These are phyloP conservation scores for Enteromius trimaculatus DNA, from an alignment of 2,797 vertebrate species.

Conservation along the genomic window DNA sequence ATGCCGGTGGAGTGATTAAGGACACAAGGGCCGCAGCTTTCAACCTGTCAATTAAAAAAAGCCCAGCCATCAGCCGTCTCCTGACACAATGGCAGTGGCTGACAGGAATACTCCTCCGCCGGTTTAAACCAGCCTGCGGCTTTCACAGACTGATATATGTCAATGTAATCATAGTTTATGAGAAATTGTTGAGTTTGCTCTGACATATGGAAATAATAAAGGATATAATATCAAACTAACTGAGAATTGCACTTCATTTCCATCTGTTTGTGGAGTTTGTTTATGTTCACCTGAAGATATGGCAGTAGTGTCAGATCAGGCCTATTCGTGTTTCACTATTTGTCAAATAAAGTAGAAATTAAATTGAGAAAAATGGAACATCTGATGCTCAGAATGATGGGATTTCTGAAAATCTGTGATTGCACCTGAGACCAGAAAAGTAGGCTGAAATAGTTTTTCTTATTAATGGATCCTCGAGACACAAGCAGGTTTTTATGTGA, in stretches of 20 bases:
- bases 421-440: constrained; percentile 4
- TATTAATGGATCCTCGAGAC: neutral
- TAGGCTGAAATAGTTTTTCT: neutral
- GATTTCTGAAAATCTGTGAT: neutral
- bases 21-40: constrained; percentile 65
- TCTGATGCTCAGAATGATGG: constrained; percentile 5
- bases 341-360: neutral
- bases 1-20: constrained; percentile 66
- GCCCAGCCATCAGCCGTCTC: constrained; percentile 58
- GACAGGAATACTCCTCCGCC: constrained; percentile 57
- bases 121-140: constrained; percentile 42
- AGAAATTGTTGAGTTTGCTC: neutral
- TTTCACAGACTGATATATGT: constrained; percentile 17
- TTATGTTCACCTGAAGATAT: neutral
- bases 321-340: neutral
- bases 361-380: neutral
- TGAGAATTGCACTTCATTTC: neutral
- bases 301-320: neutral
- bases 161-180: constrained; percentile 8
- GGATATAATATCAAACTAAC: neutral
- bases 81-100: constrained; percentile 60
- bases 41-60: constrained; percentile 72
- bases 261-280: neutral
- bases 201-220: neutral
- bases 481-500: neutral